Conservation (phyloP, 23 tunicate species). For the Ascidia mentula region DNA sequence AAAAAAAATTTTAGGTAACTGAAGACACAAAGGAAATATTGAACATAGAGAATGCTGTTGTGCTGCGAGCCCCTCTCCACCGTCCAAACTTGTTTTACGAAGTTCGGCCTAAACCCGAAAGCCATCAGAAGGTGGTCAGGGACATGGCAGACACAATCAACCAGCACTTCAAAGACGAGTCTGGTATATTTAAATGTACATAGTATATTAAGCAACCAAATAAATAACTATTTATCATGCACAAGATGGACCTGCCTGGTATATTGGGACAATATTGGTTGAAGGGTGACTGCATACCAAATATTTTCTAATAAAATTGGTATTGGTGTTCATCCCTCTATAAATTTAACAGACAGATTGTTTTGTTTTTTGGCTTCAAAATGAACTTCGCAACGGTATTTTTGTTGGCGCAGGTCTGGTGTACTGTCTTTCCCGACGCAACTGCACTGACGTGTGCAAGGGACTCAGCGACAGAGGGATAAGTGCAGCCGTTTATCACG, state of each 20-base stretch:
- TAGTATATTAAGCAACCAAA: no score
- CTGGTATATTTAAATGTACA: no score
- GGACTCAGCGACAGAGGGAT: conserved; percentile 39
- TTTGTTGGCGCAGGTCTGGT: conserved; percentile 71
- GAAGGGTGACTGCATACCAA: no score
- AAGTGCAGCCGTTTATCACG: conserved; percentile 57
- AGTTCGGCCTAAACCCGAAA: conserved; percentile 37
- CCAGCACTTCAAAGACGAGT: conserved; percentile 8
- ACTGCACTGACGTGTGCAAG: conserved; percentile 61
- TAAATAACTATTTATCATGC: no score
- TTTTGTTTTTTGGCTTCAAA: no score
- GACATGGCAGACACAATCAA: conserved; percentile 35
- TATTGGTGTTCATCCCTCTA: no score
- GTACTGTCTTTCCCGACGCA: conserved; percentile 69
- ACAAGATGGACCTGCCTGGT: no score
- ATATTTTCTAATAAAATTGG: no score
- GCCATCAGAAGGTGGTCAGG: conserved; percentile 22
- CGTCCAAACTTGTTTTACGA: conserved; percentile 42
- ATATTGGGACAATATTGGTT: no score
- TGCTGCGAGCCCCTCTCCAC: conserved; percentile 25
- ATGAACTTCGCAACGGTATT: no score
- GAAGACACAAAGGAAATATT: conserved; percentile 36
- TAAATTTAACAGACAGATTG: no score
- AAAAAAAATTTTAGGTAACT: conserved; percentile 39
- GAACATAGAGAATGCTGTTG: conserved; percentile 28